Evolutionary conservation across 2,888 invertebrate species (phyloP), one percentile per base, ranked within the genome.

Genomic region (Ectemnius continuus): DNA sequence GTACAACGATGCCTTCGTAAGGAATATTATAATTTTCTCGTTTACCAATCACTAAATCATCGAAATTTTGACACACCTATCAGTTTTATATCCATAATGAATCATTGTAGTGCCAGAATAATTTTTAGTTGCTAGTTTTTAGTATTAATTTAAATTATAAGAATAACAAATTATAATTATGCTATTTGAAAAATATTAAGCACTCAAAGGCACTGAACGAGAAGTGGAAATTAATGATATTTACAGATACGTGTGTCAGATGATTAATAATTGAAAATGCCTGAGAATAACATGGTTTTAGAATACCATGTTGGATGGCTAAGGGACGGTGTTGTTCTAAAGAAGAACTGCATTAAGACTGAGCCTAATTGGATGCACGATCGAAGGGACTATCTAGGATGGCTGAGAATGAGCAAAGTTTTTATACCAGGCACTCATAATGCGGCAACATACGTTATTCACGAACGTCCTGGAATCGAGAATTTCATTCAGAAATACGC

Each of bases 381-480:
- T 8, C 87, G 91, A 83, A 91, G 88, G 47, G 75, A 88, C 1
- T 85, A 87, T 36, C 85, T 94, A 14, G 92, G 92, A 0, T 87
- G 90, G 36, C 85, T 91, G 67, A 91, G 91, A 52, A 86, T 94
- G 61, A 90, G 92, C 13, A 92, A 93, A 71, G 85, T 95, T 4
- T 93, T 95, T 76, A 92, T 95, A 81, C 95, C 95, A 1, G 95
- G 95, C 0, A 94, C 95, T 0, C 95, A 95, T 85, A 94, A 95
- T 87, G 94, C 95, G 0, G 95, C 94, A 4, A 92, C 94, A 11
- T 94, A 93, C 84, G 86, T 87, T 11, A 88, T 90, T 64, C 70
- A 81, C 14, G 75, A 83, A 14, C 62, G 65, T 0, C 67, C 78
- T 1, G 77, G 75, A 13, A 68, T 68, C 8, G 87, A 86, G 57